Base-by-base conservation (phyloP, 1,140 invertebrate genomes). In the Diabrotica undecimpunctata region DNA sequence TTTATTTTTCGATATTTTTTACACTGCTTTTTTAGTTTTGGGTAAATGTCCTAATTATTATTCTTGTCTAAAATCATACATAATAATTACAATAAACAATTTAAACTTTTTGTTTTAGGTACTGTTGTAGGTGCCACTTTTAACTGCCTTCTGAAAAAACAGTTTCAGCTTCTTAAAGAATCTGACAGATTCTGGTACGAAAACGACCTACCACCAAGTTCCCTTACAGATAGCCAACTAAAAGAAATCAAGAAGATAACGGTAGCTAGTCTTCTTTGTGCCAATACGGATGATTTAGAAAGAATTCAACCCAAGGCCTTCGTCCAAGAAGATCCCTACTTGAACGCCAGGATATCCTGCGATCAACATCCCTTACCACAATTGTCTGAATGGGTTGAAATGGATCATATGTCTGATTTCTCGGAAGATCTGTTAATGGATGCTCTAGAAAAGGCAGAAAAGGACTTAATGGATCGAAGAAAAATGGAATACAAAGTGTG, bases 131-230 rank as follows among this genome's bases (percentile, higher is more conserved):
- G 94, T 0, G 88, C 91, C 9, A 96, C 94, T 0, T 88, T 96
- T 54, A 87, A 87, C n/a, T 96, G 94, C 74, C 81, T 97, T 2
- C 73, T 96, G 0, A 88, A 87, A 10, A 76, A 88, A 35, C 94
- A 97, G 74, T 94, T 96, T 71, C 83, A 86, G 37, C 86, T 89
- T 57, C 78, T 93, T 0, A 87, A 92, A 66, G 86, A 89, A 71
- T 90, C 91, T 41, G 93, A 96, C 81, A 84, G 95, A 62, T 97
- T 95, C 74, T 98, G 95, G 94, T 97, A 96, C 72, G 95, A 97
- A 79, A 97, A 97, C 75, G 95, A 97, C 75, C 85, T 96, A 37
- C 93, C 94, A 0, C 94, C 94, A 0, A 94, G 93, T 1, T 88
- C 93, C 7, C 87, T 97, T 66, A 88, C 83, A 7, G 73, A 85